Percentiles rank a stretch among this genome's conserved stretches.
These are phyloP conservation scores for Ectropis crepuscularia DNA, from an alignment of 2,888 invertebrate genomes.

Conservation along the genomic window DNA sequence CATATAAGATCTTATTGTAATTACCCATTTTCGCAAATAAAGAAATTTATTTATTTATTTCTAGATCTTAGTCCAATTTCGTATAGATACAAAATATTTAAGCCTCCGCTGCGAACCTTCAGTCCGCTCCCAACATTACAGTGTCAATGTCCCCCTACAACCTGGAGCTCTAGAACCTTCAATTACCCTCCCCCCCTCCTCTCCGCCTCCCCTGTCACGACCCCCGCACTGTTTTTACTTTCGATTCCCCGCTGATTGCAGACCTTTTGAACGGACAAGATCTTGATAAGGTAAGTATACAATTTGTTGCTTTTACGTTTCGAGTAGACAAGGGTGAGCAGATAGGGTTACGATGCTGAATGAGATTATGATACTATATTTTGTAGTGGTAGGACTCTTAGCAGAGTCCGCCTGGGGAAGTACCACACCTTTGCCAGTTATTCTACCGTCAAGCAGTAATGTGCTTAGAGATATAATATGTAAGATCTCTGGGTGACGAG, in stretches of 20 bases:
- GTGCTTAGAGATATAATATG: too few relatives aligned
- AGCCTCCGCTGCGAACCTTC: neutral
- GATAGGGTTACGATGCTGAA: too few relatives aligned
- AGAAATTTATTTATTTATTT: too few relatives aligned
- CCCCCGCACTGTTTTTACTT: slow-evolving; percentile 4
- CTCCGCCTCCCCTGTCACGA: neutral
- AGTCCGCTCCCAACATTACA: neutral
- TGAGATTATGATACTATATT: neutral
- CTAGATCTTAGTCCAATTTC: too few relatives aligned
- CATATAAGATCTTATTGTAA: too few relatives aligned
- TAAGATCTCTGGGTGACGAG: too few relatives aligned
- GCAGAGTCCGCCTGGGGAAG: too few relatives aligned
- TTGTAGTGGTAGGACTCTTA: too few relatives aligned
- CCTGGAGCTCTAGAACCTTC: slow-evolving; percentile 2
- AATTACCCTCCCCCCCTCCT: slow-evolving; percentile 5
- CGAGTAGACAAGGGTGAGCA: neutral
- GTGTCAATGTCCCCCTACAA: slow-evolving; percentile 8
- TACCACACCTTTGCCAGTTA: too few relatives aligned
- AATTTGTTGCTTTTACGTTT: slow-evolving; percentile 9
- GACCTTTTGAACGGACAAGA: slow-evolving; percentile 2
- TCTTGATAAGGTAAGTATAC: slow-evolving; percentile 1
- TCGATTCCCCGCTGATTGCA: slow-evolving; percentile 3
- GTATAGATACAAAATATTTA: too few relatives aligned
- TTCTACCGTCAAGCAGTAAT: too few relatives aligned
- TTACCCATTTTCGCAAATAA: too few relatives aligned